Conservation (phyloP, 2,797 vertebrate genomes). For the Darevskia nairensis region DNA sequence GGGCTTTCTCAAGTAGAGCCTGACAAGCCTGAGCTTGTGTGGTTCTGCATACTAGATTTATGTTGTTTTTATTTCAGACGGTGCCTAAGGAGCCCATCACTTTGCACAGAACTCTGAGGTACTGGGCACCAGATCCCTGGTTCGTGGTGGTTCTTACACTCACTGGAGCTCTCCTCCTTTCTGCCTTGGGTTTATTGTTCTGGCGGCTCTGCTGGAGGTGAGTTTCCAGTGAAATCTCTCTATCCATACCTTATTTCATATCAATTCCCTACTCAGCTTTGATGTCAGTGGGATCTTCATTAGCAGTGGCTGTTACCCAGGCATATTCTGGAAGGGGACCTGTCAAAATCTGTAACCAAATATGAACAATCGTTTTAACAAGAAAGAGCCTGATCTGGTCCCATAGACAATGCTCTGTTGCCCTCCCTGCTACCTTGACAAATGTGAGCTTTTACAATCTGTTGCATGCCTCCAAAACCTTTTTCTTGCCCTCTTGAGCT, state of each 20-base stretch:
- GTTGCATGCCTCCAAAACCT: neutral
- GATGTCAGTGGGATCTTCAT: neutral
- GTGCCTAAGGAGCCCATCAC: slow-evolving; percentile 54
- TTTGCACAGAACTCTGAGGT: slow-evolving; percentile 19
- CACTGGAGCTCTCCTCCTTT: slow-evolving; percentile 68
- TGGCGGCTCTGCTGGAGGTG: slow-evolving; percentile 64
- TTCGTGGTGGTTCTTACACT: slow-evolving; percentile 78
- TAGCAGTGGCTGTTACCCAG: neutral
- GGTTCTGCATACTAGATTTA: neutral
- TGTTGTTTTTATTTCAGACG: slow-evolving; percentile 60
- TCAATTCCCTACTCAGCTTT: neutral
- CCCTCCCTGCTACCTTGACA: neutral
- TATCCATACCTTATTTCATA: neutral
- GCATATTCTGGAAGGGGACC: neutral
- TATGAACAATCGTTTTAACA: neutral
- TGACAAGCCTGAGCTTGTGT: neutral
- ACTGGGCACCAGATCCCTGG: slow-evolving; percentile 79
- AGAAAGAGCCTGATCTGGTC: neutral
- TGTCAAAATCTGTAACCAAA: neutral
- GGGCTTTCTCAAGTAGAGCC: neutral
- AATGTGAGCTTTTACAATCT: neutral
- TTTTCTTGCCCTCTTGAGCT: neutral
- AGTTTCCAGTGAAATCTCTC: slow-evolving; percentile 6
- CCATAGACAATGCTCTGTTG: neutral
- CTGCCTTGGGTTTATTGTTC: slow-evolving; percentile 61